Base-by-base conservation (phyloP, 2,113 vertebrate species). In the Taxidea taxus region DNA sequence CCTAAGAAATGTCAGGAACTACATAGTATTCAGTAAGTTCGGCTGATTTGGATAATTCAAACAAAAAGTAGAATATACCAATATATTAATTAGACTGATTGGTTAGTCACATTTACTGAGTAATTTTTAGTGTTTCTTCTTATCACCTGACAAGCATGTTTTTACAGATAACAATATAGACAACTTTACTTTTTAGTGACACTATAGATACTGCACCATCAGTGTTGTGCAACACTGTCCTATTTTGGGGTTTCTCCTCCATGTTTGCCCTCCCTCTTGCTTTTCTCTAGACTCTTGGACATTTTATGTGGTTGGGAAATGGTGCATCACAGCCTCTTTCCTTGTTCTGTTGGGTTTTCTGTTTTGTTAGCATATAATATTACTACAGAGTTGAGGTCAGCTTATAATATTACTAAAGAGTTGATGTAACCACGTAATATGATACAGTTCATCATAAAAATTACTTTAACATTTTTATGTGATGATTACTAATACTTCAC, bases 391-490 rank as follows among this genome's bases (percentile, higher is more conserved):
- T 78, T 58, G 21, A 51, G 49, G 31, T 75, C 78, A 39, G 15
- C 25, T 25, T 66, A 34, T 82, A 54, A 64, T 60, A 64, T 56
- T 74, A 29, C 37, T 42, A 60, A 51, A 77, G 56, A 66, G 83
- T 82, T 58, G 25, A 56, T 74, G 2, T 47, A 54, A 66, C 60
- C 39, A 10, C 82, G 34, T 78, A 47, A 70, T 75, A 10, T 49
- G 72, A 54, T 31, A 42, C 16, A 34, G 8, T 56, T 31, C 54
- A 27, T 83, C n/a, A 54, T 66, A 86, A 90, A 86, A 54, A 49
- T 83, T 62, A 77, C 34, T 87, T 80, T 51, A 49, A 95, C 82
- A 77, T 91, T 84, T 96, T 93, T 56, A 87, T 75, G 37, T 90
- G 27, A 37, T 72, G 20, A 77, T 89, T 62, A 70, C 68, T 51